A percentile compares a stretch with the other conserved stretches of the same genome.
These are phyloP conservation scores for Tiphia femorata DNA, from an alignment of 2,888 invertebrate genomes.

Conservation along the genomic window DNA sequence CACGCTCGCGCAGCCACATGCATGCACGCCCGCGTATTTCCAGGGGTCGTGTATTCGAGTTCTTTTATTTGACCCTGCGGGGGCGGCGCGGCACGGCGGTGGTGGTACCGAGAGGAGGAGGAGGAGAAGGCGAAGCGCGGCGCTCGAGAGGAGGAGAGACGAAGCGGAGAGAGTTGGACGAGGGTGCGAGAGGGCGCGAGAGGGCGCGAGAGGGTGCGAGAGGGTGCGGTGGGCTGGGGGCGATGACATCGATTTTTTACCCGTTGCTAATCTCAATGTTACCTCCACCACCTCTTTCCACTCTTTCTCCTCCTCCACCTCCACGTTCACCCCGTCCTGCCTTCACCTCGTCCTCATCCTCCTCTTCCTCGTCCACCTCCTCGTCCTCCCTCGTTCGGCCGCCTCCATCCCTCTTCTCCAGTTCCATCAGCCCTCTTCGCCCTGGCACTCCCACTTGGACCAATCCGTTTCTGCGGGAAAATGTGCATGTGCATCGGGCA, in stretches of 20 bases:
- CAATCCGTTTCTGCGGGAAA: slow-evolving; percentile 56
- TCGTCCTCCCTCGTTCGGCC: slow-evolving; percentile 28
- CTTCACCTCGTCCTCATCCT: slow-evolving; percentile 14
- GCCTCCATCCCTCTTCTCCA: slow-evolving; percentile 30
- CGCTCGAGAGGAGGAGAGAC: slow-evolving; percentile 17
- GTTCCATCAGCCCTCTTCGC: slow-evolving; percentile 19
- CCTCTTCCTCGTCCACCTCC: slow-evolving; percentile 15
- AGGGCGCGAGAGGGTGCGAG: slow-evolving; percentile 32
- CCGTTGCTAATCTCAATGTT: slow-evolving; percentile 67
- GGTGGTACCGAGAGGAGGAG: slow-evolving; percentile 47
- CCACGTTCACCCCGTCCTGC: slow-evolving; percentile 23
- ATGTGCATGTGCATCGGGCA: slow-evolving; percentile 59
- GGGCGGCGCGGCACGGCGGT: too few relatives aligned
- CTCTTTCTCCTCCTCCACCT: slow-evolving; percentile 15
- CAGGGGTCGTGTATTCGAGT: slow-evolving; percentile 58
- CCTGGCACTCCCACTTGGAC: slow-evolving; percentile 32
- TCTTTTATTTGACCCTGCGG: slow-evolving; percentile 64
- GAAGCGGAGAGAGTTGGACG: too few relatives aligned
- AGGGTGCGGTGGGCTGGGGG: slow-evolving; percentile 54
- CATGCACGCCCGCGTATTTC: slow-evolving; percentile 6
- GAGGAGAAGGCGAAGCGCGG: slow-evolving; percentile 48
- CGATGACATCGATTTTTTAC: slow-evolving; percentile 69
- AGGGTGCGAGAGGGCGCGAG: slow-evolving; percentile 5
- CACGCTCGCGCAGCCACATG: background rate
- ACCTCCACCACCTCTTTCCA: slow-evolving; percentile 39